Percentiles rank a stretch among this genome's conserved stretches.
Conservation (phyloP, 2,113 vertebrate genomes). For the Gymnogyps californianus region DNA sequence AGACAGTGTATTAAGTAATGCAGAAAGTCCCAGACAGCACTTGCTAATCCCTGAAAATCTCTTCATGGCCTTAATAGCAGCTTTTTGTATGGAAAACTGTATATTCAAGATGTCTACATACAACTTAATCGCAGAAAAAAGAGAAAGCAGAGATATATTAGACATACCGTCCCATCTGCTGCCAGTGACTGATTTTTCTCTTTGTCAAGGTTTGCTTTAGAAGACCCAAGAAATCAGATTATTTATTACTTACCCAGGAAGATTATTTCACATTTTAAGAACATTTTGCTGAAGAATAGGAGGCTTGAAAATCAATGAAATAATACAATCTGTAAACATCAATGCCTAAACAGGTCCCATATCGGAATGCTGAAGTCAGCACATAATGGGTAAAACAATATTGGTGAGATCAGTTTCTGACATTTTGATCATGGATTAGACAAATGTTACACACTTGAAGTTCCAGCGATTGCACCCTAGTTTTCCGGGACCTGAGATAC, state of each 20-base stretch:
- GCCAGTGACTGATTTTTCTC: not conserved
- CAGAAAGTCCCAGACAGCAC: not conserved
- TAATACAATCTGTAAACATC: not conserved
- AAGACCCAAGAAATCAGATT: not conserved
- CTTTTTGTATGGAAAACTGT: slow-evolving; percentile 35
- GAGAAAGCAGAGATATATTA: not conserved
- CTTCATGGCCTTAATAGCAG: not conserved
- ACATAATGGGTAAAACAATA: not conserved
- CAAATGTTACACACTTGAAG: not conserved
- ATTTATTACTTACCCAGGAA: not conserved
- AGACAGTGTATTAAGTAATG: not conserved
- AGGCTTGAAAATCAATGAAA: not conserved
- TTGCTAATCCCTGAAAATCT: slow-evolving; percentile 44
- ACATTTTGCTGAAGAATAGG: not conserved
- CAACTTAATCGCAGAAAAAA: slow-evolving; percentile 13
- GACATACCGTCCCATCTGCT: not conserved
- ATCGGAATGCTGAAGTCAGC: not conserved
- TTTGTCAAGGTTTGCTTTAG: not conserved
- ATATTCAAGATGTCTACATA: not conserved
- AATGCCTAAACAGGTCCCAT: not conserved
- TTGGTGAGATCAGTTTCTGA: not conserved
- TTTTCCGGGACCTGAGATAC: not conserved
- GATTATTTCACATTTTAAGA: not conserved
- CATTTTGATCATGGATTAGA: not conserved
- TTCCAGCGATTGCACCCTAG: not conserved